A percentile compares a stretch with the other conserved stretches of the same genome.
phyloP scores from a whole-genome alignment of 2,797 vertebrate genomes.

The Falco biarmicus region DNA sequence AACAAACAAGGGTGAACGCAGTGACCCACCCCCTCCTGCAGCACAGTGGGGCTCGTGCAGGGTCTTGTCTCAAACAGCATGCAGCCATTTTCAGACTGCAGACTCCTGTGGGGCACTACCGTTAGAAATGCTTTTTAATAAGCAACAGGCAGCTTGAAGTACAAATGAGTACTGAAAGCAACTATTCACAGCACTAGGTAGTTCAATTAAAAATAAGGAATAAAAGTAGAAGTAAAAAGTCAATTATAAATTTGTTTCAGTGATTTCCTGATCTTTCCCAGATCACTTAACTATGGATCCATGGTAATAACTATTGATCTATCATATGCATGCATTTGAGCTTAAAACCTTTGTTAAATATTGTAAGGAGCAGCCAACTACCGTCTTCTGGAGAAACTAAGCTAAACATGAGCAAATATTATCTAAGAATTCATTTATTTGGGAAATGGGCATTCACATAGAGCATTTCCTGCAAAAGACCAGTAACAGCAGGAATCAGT shows the following conservation, averaged over 20 bases:
- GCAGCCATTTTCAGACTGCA: not conserved
- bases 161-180: not conserved
- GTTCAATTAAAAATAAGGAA: not conserved
- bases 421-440: not conserved
- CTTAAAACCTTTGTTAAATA: not conserved
- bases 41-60: accelerated
- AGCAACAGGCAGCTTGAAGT: not conserved
- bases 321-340: not conserved
- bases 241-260: not conserved
- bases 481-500: not conserved
- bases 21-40: not conserved
- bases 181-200: not conserved
- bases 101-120: not conserved
- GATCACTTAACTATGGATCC: not conserved
- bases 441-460: not conserved
- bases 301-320: not conserved
- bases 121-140: not conserved
- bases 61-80: not conserved
- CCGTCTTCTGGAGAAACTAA: not conserved
- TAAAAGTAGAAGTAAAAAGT: not conserved
- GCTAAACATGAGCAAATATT: not conserved
- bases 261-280: not conserved
- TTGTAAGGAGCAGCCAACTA: not conserved
- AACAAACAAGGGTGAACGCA: not conserved
- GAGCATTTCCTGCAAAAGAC: not conserved